Evolutionary conservation across 2,888 invertebrate genomes (phyloP), one percentile per base, ranked within the genome.

Genomic region (Venusia cambrica): DNA sequence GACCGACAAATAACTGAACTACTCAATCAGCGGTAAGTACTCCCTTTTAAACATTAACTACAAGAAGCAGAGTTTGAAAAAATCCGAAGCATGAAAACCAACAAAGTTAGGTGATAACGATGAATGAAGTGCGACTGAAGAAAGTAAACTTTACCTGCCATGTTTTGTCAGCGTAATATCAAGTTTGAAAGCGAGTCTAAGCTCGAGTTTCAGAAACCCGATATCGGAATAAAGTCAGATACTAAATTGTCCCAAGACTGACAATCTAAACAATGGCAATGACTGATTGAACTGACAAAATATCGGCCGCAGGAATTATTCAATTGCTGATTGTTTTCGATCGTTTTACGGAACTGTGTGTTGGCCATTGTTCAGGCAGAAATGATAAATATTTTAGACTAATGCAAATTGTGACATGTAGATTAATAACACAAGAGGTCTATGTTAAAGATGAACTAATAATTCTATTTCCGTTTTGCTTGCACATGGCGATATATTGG

Each of bases 261-360:
- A 41, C 42, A 35, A 39, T 47, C 45, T 40, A 40, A 43, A 37
- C 45, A 31, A 29, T 43, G 35, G 38, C 36, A 34, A 38, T 46
- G 39, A 47, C 29, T 40, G 47, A 50, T 50, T 47, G 32, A 38
- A 45, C 42, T 47, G 49, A 49, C 49, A 45, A 43, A 50, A 47
- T 38, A 43, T 37, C 35, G 40, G 36, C 40, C 47, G 50, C 59
- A 58, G 51, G 51, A 58, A 55, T 62, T 53, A 57, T 58, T 59
- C 57, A 54, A 64, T 55, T 57, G 62, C 57, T 51, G 50, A 56
- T 59, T 64, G 63, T 65, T 70, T 66, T 62, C 68, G 63, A 65
- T 65, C 66, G 72, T 71, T 75, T 73, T 70, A 70, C 68, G 71
- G 74, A 76, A 71, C 63, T 44, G 59, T 75, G 72, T 80, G 81